A percentile compares a stretch with the other conserved stretches of the same genome.
These are phyloP conservation scores for Lissonota sp. DNA, from an alignment of 2,888 invertebrate genomes.

Conservation along the genomic window DNA sequence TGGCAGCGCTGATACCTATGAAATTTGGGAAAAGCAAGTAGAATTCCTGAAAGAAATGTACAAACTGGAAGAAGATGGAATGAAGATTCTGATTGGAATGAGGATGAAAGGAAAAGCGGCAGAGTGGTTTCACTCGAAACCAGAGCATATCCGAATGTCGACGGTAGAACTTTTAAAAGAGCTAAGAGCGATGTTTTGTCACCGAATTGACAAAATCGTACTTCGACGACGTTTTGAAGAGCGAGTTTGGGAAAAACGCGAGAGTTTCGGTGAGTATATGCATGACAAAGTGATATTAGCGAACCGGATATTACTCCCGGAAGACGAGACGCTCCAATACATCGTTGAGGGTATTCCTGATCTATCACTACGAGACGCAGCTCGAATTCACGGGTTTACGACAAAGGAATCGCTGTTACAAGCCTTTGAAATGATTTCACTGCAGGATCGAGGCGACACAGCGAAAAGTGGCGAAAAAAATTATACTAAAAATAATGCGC, in stretches of 20 bases:
- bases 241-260: constrained; percentile 42
- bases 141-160: background rate
- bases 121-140: constrained; percentile 5
- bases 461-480: constrained; percentile 2
- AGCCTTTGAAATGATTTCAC: constrained; percentile 11
- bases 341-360: constrained; percentile 64
- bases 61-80: background rate
- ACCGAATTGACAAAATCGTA: constrained; percentile 24
- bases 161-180: background rate
- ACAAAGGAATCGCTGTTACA: constrained; percentile 47
- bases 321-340: constrained; percentile 60
- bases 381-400: constrained; percentile 57
- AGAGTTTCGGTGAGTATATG: constrained; percentile 51
- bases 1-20: background rate
- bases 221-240: constrained; percentile 52
- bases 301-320: constrained; percentile 56
- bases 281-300: constrained; percentile 52
- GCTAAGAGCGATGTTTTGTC: constrained; percentile 46
- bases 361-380: constrained; percentile 47
- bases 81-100: background rate
- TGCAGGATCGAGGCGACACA: background rate
- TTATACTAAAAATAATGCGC: background rate
- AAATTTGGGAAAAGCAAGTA: background rate
- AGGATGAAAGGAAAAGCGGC: background rate
- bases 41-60: background rate